Conservation (phyloP, 1,140 invertebrate genomes). For the Dufourea novaeangliae region DNA sequence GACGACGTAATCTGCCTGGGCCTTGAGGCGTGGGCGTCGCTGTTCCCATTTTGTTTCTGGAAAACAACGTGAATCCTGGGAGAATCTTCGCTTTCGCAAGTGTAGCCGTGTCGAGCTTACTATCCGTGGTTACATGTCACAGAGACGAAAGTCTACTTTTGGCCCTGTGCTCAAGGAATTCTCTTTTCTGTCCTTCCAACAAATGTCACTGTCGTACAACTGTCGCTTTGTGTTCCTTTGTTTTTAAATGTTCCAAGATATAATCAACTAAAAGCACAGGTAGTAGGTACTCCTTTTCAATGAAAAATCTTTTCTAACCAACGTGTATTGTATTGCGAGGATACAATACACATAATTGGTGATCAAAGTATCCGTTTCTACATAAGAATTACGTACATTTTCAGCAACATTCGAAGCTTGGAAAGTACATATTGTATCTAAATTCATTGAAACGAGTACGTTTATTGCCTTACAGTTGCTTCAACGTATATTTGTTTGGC, state of each 20-base stretch:
- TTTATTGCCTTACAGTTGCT: too few relatives aligned
- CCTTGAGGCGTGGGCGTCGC: constrained; percentile 57
- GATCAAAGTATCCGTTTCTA: too few relatives aligned
- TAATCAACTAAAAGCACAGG: constrained; percentile 20
- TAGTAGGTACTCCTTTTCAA: neutral
- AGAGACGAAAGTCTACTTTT: constrained; percentile 20
- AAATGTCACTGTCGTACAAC: neutral
- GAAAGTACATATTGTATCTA: too few relatives aligned
- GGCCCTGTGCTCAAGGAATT: neutral
- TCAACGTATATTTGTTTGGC: too few relatives aligned
- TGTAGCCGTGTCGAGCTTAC: constrained; percentile 21
- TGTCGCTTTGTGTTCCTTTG: neutral
- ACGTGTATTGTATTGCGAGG: neutral
- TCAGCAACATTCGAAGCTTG: too few relatives aligned
- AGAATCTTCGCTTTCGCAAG: constrained; percentile 28
- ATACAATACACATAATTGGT: neutral
- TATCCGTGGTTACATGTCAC: constrained; percentile 2
- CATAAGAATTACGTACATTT: too few relatives aligned
- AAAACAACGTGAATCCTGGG: constrained; percentile 50
- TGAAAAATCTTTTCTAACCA: neutral
- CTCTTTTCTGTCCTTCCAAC: neutral
- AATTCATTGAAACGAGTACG: too few relatives aligned
- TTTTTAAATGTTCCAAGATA: neutral
- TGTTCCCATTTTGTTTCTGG: constrained; percentile 60
- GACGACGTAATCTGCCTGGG: constrained; percentile 72